Conservation (phyloP, 1,140 invertebrate species). For the Danaus plexippus region DNA sequence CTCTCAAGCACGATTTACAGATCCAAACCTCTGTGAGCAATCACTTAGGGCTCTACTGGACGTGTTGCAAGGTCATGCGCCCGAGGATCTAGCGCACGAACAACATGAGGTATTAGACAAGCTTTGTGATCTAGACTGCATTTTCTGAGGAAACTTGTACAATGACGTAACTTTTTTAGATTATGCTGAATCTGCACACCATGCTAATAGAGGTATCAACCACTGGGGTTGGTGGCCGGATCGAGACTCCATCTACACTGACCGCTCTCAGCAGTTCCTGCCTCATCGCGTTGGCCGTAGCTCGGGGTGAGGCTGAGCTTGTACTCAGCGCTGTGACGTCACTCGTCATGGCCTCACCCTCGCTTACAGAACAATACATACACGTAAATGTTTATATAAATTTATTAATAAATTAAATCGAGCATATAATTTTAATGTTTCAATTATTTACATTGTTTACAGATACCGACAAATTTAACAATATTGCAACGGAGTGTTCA, state of each 20-base stretch:
- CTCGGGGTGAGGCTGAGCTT: constrained; percentile 93
- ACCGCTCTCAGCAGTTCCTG: constrained; percentile 92
- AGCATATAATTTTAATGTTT: constrained; percentile 6
- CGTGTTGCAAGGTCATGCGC: constrained; percentile 90
- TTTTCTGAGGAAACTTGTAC: constrained; percentile 1
- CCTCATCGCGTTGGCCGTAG: constrained; percentile 91
- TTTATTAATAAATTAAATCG: constrained; percentile 1
- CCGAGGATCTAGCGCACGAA: constrained; percentile 79
- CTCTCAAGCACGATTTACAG: constrained; percentile 84
- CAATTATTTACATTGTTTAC: constrained; percentile 17
- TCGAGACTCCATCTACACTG: constrained; percentile 80
- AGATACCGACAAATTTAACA: constrained; percentile 90
- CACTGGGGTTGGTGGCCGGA: constrained; percentile 73
- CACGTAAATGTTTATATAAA: constrained; percentile 70
- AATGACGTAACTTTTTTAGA: constrained; percentile 31
- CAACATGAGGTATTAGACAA: constrained; percentile 42
- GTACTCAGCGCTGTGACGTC: constrained; percentile 89
- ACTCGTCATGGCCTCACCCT: constrained; percentile 88
- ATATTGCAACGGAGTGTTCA: constrained; percentile 92
- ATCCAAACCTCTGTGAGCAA: constrained; percentile 89
- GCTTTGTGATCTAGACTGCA: background rate
- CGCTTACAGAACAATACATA: constrained; percentile 84
- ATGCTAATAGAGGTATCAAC: constrained; percentile 61
- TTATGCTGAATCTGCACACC: constrained; percentile 49
- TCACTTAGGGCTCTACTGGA: constrained; percentile 90